Evolutionary conservation across 2,113 vertebrate species (phyloP), one percentile per base, ranked within the genome.

Genomic region (Stictonetta naevosa): DNA sequence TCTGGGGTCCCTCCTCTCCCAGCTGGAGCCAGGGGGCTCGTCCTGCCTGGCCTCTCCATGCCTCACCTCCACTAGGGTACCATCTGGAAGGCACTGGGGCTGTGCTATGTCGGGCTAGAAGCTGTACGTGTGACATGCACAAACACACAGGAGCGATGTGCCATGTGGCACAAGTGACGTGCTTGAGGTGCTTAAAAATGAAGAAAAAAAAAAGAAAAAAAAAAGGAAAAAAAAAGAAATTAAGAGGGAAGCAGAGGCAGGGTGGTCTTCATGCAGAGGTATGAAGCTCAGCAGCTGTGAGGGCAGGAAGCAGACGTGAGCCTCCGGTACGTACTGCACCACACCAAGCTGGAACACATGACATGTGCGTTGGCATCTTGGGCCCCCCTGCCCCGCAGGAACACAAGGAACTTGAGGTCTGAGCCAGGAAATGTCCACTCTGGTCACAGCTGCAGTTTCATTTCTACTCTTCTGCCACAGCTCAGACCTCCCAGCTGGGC

Each of bases 201-300:
- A 40, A 60, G 67, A 88, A 53, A 44, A 73, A 58, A 53, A 44
- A 69, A 58, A 52, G 83, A 73, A 73, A 14, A 10, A 44, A 66
- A 58, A 58, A 44, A 69, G 48, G 48, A 87, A 76, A 11, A 13
- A 5, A 23, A 11, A 5, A 28, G 11, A 67, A 72, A 38, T 4
- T 0, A 63, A 75, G 33, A 11, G 29, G 9, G 21, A 85, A 80
- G 64, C 75, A 50, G 36, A 80, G 19, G 29, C 28, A 28, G 26
- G 38, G 62, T 8, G 25, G 21, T 62, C 38, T 48, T 94, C 23
- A 50, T 13, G 26, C 50, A 74, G 12, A n/a, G 0, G 0, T 33
- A 28, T 5, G 19, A 82, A 91, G 11, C n/a, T 76, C 74, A 91
- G 67, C 46, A 73, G 8, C 21, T 67, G 36, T 42, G 40, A 86